Evolutionary conservation across 2,888 invertebrate species (phyloP).

Genomic region (Hecatera dysodea): DNA sequence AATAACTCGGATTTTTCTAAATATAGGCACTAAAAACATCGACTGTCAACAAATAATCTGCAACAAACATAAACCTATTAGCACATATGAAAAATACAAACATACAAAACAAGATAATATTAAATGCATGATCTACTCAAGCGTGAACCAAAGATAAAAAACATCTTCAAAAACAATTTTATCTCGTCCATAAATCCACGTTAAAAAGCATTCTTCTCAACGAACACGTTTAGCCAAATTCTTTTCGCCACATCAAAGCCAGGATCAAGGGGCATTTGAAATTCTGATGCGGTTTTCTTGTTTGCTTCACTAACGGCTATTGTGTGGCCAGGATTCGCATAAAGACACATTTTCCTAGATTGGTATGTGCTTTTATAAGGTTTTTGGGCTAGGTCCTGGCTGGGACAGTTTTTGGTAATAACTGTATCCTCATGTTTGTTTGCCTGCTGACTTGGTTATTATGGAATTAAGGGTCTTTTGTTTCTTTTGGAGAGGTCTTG

Average conservation of each 20-base stretch:
- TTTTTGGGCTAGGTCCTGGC: constrained; percentile 25
- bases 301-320: constrained; percentile 69
- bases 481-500: background rate
- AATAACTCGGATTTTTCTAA: background rate
- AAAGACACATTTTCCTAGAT: constrained; percentile 61
- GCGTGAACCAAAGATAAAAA: constrained; percentile 32
- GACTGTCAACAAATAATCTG: background rate
- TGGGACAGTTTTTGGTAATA: constrained; percentile 9
- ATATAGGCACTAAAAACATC: background rate
- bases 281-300: constrained; percentile 79
- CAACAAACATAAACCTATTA: background rate
- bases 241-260: constrained; percentile 68
- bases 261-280: constrained; percentile 75
- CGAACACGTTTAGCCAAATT: constrained; percentile 70
- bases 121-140: constrained; percentile 20
- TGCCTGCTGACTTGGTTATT: constrained; percentile 14
- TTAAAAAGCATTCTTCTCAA: constrained; percentile 60
- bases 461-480: background rate
- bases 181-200: constrained; percentile 53
- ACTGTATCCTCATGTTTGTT: background rate
- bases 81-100: constrained; percentile 5
- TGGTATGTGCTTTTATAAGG: constrained; percentile 53
- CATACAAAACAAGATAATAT: background rate
- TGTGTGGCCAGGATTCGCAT: constrained; percentile 35
- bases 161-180: constrained; percentile 63